Evolutionary conservation across 2,113 vertebrate species (phyloP).

Genomic region (Caretta caretta): DNA sequence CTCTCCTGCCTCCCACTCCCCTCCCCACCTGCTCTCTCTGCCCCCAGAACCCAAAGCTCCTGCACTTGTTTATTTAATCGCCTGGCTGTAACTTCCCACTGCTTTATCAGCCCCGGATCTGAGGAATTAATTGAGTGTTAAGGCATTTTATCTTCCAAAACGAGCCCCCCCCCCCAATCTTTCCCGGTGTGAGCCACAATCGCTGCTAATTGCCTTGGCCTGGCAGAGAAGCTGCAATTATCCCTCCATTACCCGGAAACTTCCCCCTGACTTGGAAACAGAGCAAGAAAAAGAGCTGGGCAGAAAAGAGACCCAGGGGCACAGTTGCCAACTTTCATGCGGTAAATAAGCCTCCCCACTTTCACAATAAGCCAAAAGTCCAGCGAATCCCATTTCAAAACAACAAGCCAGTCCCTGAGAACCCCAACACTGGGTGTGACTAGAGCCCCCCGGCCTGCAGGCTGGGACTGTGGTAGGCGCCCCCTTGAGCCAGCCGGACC

Average conservation of each 20-base stretch:
- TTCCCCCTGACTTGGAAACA: conserved; percentile 20
- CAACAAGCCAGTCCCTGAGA: too few relatives aligned
- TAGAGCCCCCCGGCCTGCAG: too few relatives aligned
- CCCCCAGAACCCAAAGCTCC: neutral
- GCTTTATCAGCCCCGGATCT: conserved; percentile 43
- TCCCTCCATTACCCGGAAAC: conserved; percentile 52
- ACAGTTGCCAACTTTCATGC: too few relatives aligned
- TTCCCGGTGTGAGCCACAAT: conserved; percentile 6
- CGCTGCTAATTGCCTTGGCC: conserved; percentile 52
- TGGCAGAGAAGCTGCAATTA: conserved; percentile 49
- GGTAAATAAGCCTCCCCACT: too few relatives aligned
- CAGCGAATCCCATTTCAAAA: too few relatives aligned
- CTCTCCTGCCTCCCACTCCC: neutral
- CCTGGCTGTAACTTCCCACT: conserved; percentile 10
- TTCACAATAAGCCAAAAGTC: too few relatives aligned
- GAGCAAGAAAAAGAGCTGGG: neutral
- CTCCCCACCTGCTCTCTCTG: too few relatives aligned
- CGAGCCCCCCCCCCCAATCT: neutral
- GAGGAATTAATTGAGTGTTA: conserved; percentile 66
- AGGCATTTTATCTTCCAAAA: conserved; percentile 64
- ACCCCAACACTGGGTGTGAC: too few relatives aligned
- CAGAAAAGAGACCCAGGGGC: neutral
- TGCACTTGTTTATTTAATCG: conserved; percentile 19
- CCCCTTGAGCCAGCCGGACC: neutral
- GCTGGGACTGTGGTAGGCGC: too few relatives aligned